A percentile compares a stretch with the other conserved stretches of the same genome.
Evolutionary conservation across 2,797 vertebrate genomes (phyloP).

Genomic region (Yasuhikotakia modesta): DNA sequence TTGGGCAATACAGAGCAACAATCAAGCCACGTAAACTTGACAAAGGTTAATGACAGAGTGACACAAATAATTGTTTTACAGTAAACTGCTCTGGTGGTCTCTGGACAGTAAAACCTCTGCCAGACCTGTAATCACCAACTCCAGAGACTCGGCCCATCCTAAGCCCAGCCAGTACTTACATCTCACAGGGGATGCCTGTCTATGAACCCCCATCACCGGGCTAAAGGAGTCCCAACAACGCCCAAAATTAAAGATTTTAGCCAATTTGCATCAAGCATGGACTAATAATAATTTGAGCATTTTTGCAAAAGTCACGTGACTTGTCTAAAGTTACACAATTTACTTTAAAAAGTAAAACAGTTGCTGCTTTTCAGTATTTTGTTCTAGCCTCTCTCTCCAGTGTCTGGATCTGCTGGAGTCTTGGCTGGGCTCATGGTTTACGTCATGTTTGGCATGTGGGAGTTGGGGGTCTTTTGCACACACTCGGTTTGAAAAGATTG

Average conservation of each 20-base stretch:
- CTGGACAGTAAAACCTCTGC: slow-evolving; percentile 45
- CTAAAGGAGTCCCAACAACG: neutral
- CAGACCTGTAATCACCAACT: slow-evolving; percentile 62
- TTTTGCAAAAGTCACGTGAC: slow-evolving; percentile 1
- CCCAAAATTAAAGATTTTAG: neutral
- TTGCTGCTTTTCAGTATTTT: slow-evolving; percentile 34
- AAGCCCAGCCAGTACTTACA: slow-evolving; percentile 49
- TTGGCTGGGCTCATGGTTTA: slow-evolving; percentile 49
- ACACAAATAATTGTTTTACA: slow-evolving; percentile 53
- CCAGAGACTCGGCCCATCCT: slow-evolving; percentile 29
- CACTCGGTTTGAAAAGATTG: slow-evolving; percentile 13
- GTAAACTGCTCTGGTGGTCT: slow-evolving; percentile 41
- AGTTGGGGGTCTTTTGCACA: slow-evolving; percentile 31
- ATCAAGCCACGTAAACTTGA: slow-evolving; percentile 29
- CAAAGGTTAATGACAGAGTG: slow-evolving; percentile 29
- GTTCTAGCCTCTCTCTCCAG: slow-evolving; percentile 12
- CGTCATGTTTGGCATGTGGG: slow-evolving; percentile 53
- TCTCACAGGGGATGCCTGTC: slow-evolving; percentile 41
- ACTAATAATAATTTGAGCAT: neutral
- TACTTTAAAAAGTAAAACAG: slow-evolving; percentile 31
- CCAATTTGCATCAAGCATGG: neutral
- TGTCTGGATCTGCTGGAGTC: slow-evolving; percentile 53
- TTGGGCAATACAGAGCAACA: neutral
- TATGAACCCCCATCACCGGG: slow-evolving; percentile 6
- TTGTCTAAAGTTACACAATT: slow-evolving; percentile 14